phyloP scores from a whole-genome alignment of 1,140 invertebrate genomes.

The Trichonephila inaurata region DNA sequence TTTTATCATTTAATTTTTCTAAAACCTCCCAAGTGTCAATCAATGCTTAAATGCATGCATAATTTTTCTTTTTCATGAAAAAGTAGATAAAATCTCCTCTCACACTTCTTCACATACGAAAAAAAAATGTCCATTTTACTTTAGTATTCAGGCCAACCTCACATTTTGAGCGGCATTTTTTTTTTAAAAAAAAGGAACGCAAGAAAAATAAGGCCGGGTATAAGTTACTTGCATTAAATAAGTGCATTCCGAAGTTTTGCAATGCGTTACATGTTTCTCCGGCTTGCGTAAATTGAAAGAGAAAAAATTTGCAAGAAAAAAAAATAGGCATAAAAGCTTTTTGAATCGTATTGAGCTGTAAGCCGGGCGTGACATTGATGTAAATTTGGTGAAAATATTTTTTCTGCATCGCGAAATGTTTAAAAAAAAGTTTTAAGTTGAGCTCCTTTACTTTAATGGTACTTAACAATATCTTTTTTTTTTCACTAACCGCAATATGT shows the following conservation, averaged over 20 bases:
- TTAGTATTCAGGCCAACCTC: slow-evolving; percentile 35
- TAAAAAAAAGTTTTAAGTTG: slow-evolving; percentile 24
- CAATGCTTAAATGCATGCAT: neutral
- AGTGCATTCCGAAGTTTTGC: slow-evolving; percentile 55
- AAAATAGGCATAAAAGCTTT: slow-evolving; percentile 22
- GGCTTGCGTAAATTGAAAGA: neutral
- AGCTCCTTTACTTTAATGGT: slow-evolving; percentile 56
- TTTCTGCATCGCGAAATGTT: neutral
- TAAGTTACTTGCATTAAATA: slow-evolving; percentile 63
- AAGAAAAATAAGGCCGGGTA: slow-evolving; percentile 1
- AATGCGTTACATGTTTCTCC: slow-evolving; percentile 7
- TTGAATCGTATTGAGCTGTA: slow-evolving; percentile 63
- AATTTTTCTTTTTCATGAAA: neutral
- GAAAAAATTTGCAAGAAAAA: neutral
- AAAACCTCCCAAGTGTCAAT: neutral
- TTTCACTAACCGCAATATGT: neutral
- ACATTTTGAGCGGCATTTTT: slow-evolving; percentile 34
- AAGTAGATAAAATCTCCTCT: neutral
- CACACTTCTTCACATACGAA: neutral
- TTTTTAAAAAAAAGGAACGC: neutral
- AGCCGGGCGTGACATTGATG: slow-evolving; percentile 64
- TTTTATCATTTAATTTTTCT: neutral
- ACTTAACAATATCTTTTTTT: slow-evolving; percentile 26
- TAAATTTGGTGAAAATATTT: slow-evolving; percentile 52
- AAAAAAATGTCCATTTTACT: slow-evolving; percentile 6